Evolutionary conservation across 1,140 invertebrate genomes (phyloP), one percentile per base, ranked within the genome.

Genomic region (Musca domestica): DNA sequence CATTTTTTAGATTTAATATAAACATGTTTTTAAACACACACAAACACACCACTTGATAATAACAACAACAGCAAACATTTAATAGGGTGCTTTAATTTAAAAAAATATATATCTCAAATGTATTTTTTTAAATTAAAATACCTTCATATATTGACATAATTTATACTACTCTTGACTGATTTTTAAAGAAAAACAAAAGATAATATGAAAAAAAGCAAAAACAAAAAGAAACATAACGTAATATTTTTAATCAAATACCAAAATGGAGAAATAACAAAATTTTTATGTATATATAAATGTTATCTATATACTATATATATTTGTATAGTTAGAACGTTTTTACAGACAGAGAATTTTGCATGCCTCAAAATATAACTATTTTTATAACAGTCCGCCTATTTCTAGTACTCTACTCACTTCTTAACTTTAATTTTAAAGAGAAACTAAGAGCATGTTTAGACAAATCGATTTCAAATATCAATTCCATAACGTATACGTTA

Each of bases 281-380:
- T 27, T 61, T 34, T 61, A 34, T 61, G 56, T 68, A 74, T 47
- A 73, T 27, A 30, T 69, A 72, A 56, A 69, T 75, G 71, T 71
- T 51, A 68, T 64, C 66, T 68, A 30, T 67, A 71, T 73, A 67
- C 68, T 67, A 67, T 64, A 74, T 68, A 63, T 63, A 74, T 67
- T 71, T 68, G 56, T 61, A 61, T 61, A 19, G 54, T 61, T 17
- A 61, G 34, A 30, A 61, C 1, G 17, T 17, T 34, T 19, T 23
- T 22, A 25, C 52, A 27, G 22, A 56, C n/a, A n/a, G n/a, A n/a
- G n/a, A 27, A 27, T 15, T n/a, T 27, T 56, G 25, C 34, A 41
- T 41, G 34, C 5, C 4, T 41, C 25, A 25, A 61, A 20, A 30
- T n/a, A 7, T 2, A 58, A 58, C 56, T 61, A 34, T 61, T 34